Evolutionary conservation across 2,113 vertebrate species (phyloP), one percentile per base, ranked within the genome.

Genomic region (Speoplatyrhinus poulsoni): DNA sequence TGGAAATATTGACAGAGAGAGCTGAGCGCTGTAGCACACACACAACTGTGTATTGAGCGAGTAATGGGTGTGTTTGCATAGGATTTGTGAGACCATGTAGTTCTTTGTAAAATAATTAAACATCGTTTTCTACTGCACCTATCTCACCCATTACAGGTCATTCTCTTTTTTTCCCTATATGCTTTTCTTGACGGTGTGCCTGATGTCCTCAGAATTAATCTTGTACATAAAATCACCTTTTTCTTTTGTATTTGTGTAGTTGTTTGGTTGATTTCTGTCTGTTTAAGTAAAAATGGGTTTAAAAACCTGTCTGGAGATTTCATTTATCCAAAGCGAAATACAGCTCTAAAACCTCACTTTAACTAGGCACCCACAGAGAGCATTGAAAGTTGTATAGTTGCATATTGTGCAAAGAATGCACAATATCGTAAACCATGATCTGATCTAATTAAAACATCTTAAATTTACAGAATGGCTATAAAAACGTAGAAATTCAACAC

Each of bases 221-320:
- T 41, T 87, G 78, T 88, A 85, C 62, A 72, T 81, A 79, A 78
- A 76, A 80, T n/a, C 67, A 72, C 58, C 60, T 69, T 66, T 82
- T 79, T 84, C 76, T 76, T 78, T 82, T 80, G 76, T 26, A 84
- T 77, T 65, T 73, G 74, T 74, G 48, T 81, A 82, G 73, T 55
- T 83, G 32, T 75, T 68, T 75, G 54, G 62, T 77, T 64, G 19
- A 52, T 69, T 62, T 52, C 9, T 73, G 58, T 86, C 79, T 82
- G 62, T 86, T 82, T 77, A 77, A 82, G 75, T 86, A 84, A 85
- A 88, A 82, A 53, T 63, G 13, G 10, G 17, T 80, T 26, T 36
- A 63, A 74, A 81, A 65, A 62, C n/a, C n/a, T n/a, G 36, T 41
- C 36, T 41, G 36, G 36, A 7, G 36, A 41, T 41, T 41, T 7